Evolutionary conservation across 2,113 vertebrate species (phyloP), one percentile per base, ranked within the genome.

Genomic region (Phylloscopus trochiloides): DNA sequence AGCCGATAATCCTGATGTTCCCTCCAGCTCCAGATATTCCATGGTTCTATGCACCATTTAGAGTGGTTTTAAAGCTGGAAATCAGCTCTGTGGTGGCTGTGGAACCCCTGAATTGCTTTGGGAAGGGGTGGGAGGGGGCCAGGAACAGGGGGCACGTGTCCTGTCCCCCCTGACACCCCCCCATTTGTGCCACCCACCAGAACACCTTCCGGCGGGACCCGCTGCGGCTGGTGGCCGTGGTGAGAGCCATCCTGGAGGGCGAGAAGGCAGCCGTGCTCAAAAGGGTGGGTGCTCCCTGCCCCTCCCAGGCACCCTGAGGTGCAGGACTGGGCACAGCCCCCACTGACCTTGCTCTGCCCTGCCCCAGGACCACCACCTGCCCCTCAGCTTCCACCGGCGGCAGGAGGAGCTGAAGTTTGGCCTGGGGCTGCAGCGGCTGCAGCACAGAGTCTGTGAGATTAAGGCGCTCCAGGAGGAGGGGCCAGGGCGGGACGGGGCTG

Each of bases 401-500:
- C 98, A 98, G 84, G 98, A 98, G 94, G 98, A 98, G 77, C 96
- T 98, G 32, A 98, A 97, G 91, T 98, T 98, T 72, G 58, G 58
- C 43, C 90, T 98, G 76, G 96, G 72, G 15, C 88, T 98, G 75
- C 95, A 87, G 92, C 96, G 96, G 77, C 94, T 98, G 57, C 97
- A 97, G 71, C 97, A 98, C 58, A 93, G 90, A 3, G 17, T 97
- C 4, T 54, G 57, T 1, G 96, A 98, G 82, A 86, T 78, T 42
- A 93, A 87, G 38, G 86, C 86, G 0, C 94, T 97, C 47, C 94
- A 34, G 43, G 96, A 97, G 0, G 72, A 94, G 63, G 45, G 75
- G 21, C 6, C 0, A 0, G 26, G 16, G 32, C 20, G 3, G 45
- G 52, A 61, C 0, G 40, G 71, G 18, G 40, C 63, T 1, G 16